phyloP scores from a whole-genome alignment of 2,113 vertebrate species.

The Phasianus colchicus region DNA sequence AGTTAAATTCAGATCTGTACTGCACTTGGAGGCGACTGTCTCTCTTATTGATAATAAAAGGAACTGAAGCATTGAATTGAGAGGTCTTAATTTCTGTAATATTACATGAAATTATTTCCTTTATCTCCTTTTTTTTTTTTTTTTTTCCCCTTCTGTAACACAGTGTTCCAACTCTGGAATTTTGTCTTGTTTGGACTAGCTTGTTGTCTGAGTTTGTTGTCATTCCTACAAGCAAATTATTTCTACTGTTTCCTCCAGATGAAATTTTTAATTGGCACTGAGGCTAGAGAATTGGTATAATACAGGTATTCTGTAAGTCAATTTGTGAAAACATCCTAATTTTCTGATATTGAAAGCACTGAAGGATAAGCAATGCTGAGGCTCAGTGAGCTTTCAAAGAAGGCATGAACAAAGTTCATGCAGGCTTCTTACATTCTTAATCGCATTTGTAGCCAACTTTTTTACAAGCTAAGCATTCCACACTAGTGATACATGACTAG shows the following conservation, averaged over 20 bases:
- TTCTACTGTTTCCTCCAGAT: background rate
- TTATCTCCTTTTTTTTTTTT: background rate
- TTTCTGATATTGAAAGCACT: background rate
- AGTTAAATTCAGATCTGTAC: background rate
- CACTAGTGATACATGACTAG: conserved; percentile 2
- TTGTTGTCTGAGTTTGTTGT: background rate
- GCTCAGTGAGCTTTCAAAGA: background rate
- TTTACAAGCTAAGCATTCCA: background rate
- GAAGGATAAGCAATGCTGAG: background rate
- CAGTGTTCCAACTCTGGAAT: background rate
- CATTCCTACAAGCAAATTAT: background rate
- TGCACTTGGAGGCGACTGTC: background rate
- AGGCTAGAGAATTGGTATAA: background rate
- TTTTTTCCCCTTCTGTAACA: background rate
- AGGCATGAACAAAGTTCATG: background rate
- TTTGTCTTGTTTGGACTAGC: background rate
- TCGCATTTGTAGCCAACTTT: background rate
- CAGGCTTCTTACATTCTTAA: background rate
- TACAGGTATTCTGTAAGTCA: background rate
- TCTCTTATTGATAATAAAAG: background rate
- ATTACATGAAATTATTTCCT: background rate
- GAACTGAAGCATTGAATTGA: background rate
- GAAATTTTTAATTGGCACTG: background rate
- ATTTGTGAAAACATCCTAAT: background rate
- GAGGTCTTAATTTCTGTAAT: background rate